A percentile compares a stretch with the other conserved stretches of the same genome.
phyloP scores from a whole-genome alignment of 2,113 vertebrate species.

The Sardina pilchardus region DNA sequence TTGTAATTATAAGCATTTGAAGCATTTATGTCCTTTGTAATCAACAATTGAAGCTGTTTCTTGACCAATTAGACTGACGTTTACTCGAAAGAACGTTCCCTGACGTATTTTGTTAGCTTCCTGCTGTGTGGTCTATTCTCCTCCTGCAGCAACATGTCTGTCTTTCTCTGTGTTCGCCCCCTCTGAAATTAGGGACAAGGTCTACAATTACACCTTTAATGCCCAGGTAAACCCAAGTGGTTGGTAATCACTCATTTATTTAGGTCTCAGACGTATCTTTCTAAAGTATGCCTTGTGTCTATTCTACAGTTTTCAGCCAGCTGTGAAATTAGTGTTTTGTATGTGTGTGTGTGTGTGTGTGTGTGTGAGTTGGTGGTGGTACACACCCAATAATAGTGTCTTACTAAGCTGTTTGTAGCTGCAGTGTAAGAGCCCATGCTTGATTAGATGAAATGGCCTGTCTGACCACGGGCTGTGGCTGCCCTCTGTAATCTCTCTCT shows the following conservation, averaged over 20 bases:
- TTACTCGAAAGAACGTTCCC: background rate
- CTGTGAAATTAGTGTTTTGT: conserved; percentile 7
- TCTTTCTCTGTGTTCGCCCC: background rate
- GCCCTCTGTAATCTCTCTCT: background rate
- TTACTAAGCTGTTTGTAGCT: background rate
- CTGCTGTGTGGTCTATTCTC: conserved; percentile 11
- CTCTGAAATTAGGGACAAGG: background rate
- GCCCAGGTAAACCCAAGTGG: conserved; percentile 18
- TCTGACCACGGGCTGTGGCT: background rate
- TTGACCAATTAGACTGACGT: background rate
- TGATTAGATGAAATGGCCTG: background rate
- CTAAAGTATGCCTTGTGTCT: background rate
- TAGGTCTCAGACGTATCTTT: conserved; percentile 1
- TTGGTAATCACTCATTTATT: background rate
- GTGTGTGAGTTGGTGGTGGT: background rate
- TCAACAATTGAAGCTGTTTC: background rate
- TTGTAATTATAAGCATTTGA: too few relatives aligned
- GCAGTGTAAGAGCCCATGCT: background rate
- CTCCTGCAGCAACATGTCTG: background rate
- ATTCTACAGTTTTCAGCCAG: background rate
- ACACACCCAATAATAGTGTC: background rate
- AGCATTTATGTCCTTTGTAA: background rate
- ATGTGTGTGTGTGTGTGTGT: background rate
- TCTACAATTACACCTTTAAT: conserved; percentile 23
- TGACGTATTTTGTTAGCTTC: background rate